These are phyloP conservation scores for Zosterops hypoxanthus DNA, from an alignment of 2,113 vertebrate species.

Conservation along the genomic window DNA sequence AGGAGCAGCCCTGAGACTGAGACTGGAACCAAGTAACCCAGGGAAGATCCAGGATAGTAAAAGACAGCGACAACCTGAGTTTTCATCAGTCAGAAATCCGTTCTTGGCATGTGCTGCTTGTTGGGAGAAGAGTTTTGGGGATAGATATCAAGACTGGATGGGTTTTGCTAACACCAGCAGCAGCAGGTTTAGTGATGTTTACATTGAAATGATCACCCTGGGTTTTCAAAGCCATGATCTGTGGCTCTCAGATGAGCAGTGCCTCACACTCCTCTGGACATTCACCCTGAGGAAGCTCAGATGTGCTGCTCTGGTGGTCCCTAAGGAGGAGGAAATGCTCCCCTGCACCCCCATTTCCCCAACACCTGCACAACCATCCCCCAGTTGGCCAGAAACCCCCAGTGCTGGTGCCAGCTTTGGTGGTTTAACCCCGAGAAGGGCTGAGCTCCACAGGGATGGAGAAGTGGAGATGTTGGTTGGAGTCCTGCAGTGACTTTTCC, in stretches of 20 bases:
- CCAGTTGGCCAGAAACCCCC: background rate
- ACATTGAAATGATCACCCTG: background rate
- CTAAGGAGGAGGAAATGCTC: background rate
- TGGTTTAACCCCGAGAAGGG: background rate
- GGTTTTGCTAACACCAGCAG: background rate
- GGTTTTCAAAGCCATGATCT: fast-evolving
- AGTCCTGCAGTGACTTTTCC: background rate
- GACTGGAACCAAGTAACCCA: background rate
- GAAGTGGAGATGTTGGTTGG: fast-evolving
- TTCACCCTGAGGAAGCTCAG: background rate
- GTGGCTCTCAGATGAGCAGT: background rate
- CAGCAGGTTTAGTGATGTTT: background rate
- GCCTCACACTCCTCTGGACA: background rate
- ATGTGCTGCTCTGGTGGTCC: background rate
- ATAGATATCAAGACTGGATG: background rate
- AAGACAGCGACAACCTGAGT: background rate
- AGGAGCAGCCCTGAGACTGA: background rate
- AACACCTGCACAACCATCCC: background rate
- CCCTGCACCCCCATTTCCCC: background rate
- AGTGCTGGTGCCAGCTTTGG: background rate
- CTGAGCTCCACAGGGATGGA: background rate
- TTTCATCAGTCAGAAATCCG: background rate
- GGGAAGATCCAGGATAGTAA: background rate
- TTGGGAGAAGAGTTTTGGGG: background rate
- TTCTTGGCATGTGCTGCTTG: background rate